phyloP scores from a whole-genome alignment of 1,140 invertebrate species.

The Glossosoma conforme region DNA sequence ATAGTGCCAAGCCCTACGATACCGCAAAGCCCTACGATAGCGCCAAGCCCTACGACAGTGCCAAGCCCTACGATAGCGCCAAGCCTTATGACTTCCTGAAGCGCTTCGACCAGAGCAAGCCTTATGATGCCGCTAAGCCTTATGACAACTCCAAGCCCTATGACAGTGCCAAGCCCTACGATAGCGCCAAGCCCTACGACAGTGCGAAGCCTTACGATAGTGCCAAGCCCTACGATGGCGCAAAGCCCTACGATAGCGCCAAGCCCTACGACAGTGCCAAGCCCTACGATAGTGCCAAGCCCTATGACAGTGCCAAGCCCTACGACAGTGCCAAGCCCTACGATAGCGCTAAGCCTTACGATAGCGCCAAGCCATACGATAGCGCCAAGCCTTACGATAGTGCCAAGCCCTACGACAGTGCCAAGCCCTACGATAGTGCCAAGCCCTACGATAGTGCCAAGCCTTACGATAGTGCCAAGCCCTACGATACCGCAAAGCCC shows the following conservation, averaged over 20 bases:
- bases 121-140: constrained; percentile 5
- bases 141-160: constrained; percentile 15
- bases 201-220: constrained; percentile 7
- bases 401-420: constrained; percentile 7
- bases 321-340: constrained; percentile 12
- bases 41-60: constrained; percentile 4
- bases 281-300: constrained; percentile 10
- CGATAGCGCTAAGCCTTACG: constrained; percentile 9
- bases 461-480: constrained; percentile 9
- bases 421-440: constrained; percentile 9
- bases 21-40: constrained; percentile 10
- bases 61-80: constrained; percentile 7
- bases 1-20: constrained; percentile 9
- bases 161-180: constrained; percentile 5
- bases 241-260: constrained; percentile 7
- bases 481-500: not conserved
- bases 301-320: constrained; percentile 8
- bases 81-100: constrained; percentile 6
- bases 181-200: constrained; percentile 8
- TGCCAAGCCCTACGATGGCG: constrained; percentile 8
- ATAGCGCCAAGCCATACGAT: constrained; percentile 11
- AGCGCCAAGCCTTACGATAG: constrained; percentile 4
- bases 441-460: constrained; percentile 15
- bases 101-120: constrained; percentile 11
- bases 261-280: constrained; percentile 7